phyloP scores from a whole-genome alignment of 2,797 vertebrate genomes.

The Tauraco hartlaubi region DNA sequence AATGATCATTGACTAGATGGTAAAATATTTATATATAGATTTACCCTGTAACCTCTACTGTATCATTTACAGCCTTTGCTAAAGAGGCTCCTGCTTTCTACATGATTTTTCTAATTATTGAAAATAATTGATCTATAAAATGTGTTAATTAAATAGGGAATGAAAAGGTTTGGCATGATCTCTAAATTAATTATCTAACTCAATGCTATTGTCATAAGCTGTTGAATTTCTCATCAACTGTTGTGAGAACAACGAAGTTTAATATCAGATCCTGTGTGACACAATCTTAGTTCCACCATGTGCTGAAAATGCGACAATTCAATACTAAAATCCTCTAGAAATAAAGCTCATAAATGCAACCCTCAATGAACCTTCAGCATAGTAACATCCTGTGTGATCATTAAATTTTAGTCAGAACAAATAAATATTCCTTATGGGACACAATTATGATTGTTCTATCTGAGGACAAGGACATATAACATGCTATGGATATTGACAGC shows the following conservation, averaged over 20 bases:
- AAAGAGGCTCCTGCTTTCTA: background rate
- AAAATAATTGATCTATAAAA: background rate
- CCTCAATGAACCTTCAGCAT: background rate
- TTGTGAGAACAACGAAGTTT: background rate
- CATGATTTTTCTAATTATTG: background rate
- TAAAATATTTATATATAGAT: background rate
- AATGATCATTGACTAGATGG: background rate
- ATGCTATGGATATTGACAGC: background rate
- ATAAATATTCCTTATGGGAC: background rate
- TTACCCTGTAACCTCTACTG: fast-evolving
- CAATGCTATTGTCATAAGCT: background rate
- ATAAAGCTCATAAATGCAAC: background rate
- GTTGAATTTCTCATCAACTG: background rate
- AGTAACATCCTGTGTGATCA: background rate
- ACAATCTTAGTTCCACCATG: background rate
- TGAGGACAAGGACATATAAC: background rate
- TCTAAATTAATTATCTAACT: background rate
- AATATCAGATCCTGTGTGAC: background rate
- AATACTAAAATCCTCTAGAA: background rate
- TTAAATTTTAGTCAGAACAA: background rate
- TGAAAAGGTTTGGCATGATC: background rate
- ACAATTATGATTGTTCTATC: background rate
- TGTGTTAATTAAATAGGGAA: background rate
- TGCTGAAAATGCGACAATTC: background rate
- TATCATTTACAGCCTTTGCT: background rate